These are phyloP conservation scores for Julus scanicus DNA, from an alignment of 2,888 invertebrate genomes.

Conservation along the genomic window DNA sequence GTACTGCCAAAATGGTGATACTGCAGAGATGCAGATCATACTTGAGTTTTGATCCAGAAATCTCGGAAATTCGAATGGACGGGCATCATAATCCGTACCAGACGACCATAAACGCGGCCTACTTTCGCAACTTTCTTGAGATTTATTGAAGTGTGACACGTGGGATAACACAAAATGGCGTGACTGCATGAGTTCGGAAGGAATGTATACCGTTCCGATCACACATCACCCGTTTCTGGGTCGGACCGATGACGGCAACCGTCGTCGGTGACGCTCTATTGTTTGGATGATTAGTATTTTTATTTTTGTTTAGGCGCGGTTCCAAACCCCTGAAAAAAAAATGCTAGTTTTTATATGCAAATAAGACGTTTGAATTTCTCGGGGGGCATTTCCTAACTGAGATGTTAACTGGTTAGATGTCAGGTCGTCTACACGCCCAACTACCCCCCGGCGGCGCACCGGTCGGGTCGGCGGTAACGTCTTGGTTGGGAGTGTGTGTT, in stretches of 20 bases:
- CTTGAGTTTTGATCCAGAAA: background rate
- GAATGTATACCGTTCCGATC: background rate
- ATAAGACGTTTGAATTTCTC: background rate
- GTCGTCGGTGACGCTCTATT: background rate
- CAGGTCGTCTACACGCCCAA: background rate
- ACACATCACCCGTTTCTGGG: background rate
- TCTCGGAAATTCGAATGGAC: background rate
- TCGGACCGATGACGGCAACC: background rate
- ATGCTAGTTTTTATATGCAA: background rate
- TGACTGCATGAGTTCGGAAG: too few relatives aligned
- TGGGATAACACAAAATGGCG: background rate
- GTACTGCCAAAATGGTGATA: too few relatives aligned
- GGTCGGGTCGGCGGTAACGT: slow-evolving; percentile 4
- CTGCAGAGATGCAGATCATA: too few relatives aligned
- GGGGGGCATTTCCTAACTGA: slow-evolving; percentile 8
- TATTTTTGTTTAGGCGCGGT: background rate
- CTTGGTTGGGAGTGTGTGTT: background rate
- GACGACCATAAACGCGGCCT: background rate
- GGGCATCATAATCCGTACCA: background rate
- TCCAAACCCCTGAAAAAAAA: background rate
- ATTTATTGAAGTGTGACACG: background rate
- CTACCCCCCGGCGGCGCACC: slow-evolving; percentile 26
- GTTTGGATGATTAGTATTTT: background rate
- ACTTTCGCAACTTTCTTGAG: background rate
- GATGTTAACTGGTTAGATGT: slow-evolving; percentile 13